Evolutionary conservation across 2,113 vertebrate genomes (phyloP).

Genomic region (Nannobrachium achirus): DNA sequence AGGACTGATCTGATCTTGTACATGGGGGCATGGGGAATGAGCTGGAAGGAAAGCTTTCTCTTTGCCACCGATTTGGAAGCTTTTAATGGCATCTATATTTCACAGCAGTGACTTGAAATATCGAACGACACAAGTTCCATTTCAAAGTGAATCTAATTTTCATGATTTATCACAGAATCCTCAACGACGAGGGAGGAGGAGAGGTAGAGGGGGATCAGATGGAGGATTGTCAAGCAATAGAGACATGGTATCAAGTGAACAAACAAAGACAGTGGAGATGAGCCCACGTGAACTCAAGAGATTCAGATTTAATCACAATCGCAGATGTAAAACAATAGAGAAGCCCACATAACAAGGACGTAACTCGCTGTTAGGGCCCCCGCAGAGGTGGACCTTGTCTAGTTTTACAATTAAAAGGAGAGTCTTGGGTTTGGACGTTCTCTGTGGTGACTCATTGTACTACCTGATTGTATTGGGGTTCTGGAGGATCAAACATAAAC

Average conservation of each 20-base stretch:
- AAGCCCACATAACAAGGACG: too few species aligned
- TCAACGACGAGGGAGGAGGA: background rate
- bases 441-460: too few species aligned
- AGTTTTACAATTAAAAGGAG: too few species aligned
- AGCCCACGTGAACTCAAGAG: background rate
- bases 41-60: background rate
- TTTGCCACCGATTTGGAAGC: background rate
- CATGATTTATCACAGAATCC: background rate
- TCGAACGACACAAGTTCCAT: background rate
- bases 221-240: background rate
- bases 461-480: too few species aligned
- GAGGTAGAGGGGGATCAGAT: background rate
- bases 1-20: background rate
- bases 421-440: too few species aligned
- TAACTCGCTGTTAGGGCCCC: too few species aligned
- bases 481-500: too few species aligned
- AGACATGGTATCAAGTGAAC: background rate
- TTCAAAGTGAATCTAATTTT: background rate
- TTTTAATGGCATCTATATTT: background rate
- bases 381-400: too few species aligned
- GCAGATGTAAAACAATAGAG: background rate
- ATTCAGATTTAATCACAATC: background rate
- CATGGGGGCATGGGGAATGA: background rate
- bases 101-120: background rate
- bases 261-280: background rate